Conservation (phyloP, 2,888 invertebrate species). For the Drosophila cognata region DNA sequence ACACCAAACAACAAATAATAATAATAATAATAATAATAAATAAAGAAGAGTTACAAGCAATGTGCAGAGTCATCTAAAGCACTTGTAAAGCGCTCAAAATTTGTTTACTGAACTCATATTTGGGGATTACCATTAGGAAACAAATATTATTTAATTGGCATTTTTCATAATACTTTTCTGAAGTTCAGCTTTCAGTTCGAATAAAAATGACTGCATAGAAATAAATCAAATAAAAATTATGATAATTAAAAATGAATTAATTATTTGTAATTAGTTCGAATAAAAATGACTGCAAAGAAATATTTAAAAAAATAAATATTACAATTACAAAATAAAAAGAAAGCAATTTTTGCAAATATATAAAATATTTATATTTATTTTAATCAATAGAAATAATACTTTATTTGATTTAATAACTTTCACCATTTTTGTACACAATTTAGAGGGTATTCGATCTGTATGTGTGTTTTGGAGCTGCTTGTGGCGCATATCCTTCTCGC, state of each 20-base stretch:
- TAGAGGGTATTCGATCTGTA: constrained; percentile 4
- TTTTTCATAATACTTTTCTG: neutral
- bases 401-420: neutral
- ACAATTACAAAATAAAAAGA: neutral
- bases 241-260: neutral
- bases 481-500: constrained; percentile 1
- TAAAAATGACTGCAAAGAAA: neutral
- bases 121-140: neutral
- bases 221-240: neutral
- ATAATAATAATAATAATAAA: neutral
- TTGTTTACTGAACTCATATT: neutral
- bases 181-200: neutral
- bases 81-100: neutral
- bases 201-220: neutral
- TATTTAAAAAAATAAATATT: neutral
- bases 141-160: neutral
- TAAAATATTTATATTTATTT: no score
- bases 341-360: neutral
- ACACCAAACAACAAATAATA: neutral
- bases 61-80: neutral
- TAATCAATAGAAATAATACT: neutral
- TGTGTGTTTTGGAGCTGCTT: neutral
- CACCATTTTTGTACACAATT: neutral
- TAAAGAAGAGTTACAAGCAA: neutral
- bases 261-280: neutral